Conservation (phyloP, 1,140 invertebrate species). For the Drosophila truncata region DNA sequence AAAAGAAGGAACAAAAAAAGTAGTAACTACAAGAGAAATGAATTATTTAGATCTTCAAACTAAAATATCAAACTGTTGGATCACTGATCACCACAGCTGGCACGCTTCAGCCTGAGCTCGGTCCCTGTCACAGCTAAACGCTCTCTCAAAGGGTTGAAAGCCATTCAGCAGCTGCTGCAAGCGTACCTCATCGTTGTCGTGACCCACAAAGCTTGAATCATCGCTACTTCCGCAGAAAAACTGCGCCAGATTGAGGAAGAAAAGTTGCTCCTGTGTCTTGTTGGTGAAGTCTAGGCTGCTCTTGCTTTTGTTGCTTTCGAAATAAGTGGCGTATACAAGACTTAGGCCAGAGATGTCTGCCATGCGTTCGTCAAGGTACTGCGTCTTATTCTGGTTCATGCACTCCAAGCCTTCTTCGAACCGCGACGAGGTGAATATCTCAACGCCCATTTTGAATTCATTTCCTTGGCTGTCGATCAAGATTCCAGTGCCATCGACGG, state of each 20-base stretch:
- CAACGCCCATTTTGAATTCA: background rate
- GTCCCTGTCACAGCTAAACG: conserved; percentile 28
- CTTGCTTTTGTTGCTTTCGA: background rate
- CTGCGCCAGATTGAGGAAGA: conserved; percentile 73
- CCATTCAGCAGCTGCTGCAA: conserved; percentile 53
- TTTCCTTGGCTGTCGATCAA: conserved; percentile 49
- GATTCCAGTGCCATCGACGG: conserved; percentile 50
- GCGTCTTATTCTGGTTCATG: conserved; percentile 42
- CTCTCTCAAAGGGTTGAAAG: conserved; percentile 54
- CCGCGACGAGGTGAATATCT: conserved; percentile 1
- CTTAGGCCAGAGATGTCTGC: conserved; percentile 67
- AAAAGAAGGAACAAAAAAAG: too few relatives aligned
- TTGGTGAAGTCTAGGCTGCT: conserved; percentile 18
- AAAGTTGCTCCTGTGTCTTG: conserved; percentile 46
- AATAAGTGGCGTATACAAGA: conserved; percentile 46
- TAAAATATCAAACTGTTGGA: background rate
- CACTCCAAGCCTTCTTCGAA: conserved; percentile 44
- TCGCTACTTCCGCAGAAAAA: conserved; percentile 63
- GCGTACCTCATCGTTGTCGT: conserved; percentile 61
- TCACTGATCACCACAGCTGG: conserved; percentile 52
- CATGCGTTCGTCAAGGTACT: conserved; percentile 57
- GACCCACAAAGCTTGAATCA: conserved; percentile 25
- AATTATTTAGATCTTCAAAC: too few relatives aligned
- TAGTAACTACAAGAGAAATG: too few relatives aligned
- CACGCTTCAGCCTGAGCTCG: conserved; percentile 42